These are phyloP conservation scores for Platanista minor DNA, from an alignment of 2,113 vertebrate genomes.

Conservation along the genomic window DNA sequence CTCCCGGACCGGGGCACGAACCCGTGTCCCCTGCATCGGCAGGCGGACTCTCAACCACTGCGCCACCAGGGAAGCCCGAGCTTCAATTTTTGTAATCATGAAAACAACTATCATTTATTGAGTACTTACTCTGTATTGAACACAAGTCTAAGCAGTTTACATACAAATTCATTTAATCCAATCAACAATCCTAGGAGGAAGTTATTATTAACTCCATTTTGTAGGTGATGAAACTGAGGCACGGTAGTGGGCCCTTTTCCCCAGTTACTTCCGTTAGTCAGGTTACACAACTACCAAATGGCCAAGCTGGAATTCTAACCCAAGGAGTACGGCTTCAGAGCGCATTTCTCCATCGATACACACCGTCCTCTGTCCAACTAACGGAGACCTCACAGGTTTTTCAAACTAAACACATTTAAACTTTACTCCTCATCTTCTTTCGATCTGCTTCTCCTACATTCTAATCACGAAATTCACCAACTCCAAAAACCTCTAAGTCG, in stretches of 20 bases:
- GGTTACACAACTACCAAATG: neutral
- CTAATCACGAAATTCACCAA: neutral
- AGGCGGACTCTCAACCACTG: too few species aligned
- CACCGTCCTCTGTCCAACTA: neutral
- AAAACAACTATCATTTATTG: neutral
- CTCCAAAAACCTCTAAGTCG: neutral
- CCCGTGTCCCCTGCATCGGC: too few species aligned
- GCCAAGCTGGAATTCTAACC: neutral
- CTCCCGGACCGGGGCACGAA: too few species aligned
- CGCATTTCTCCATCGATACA: neutral
- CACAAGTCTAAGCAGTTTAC: neutral
- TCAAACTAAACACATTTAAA: neutral
- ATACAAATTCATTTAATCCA: neutral
- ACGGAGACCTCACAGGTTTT: neutral
- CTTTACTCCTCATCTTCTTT: neutral
- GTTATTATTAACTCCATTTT: neutral
- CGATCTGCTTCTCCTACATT: neutral
- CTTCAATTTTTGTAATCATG: neutral
- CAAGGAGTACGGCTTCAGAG: neutral
- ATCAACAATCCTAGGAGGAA: neutral
- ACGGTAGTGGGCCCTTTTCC: neutral
- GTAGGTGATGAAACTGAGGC: neutral
- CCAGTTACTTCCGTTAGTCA: neutral
- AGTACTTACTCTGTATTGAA: neutral
- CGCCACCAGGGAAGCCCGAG: too few species aligned